Conservation (phyloP, 2,797 vertebrate genomes). For the Molossus alvarezi region DNA sequence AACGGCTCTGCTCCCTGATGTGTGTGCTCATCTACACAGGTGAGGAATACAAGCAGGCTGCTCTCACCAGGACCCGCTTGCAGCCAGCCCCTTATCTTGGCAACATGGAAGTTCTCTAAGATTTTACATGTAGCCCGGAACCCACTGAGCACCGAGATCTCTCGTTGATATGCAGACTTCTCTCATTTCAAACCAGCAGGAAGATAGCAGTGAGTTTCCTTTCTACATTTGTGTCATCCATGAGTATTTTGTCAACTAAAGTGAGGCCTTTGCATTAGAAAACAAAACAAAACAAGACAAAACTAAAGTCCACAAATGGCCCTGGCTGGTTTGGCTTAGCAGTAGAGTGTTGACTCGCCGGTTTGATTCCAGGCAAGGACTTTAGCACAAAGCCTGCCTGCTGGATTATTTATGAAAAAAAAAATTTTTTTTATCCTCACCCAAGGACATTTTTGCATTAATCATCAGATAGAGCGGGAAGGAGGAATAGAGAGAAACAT, state of each 20-base stretch:
- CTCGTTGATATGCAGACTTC: background rate
- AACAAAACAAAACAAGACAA: too few species aligned
- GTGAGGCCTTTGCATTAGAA: conserved; percentile 25
- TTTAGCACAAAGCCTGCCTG: background rate
- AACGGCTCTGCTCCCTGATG: conserved; percentile 92
- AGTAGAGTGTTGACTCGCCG: too few species aligned
- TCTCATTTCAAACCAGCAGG: background rate
- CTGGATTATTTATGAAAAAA: too few species aligned
- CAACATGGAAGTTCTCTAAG: background rate
- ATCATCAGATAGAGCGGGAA: too few species aligned
- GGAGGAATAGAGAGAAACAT: too few species aligned
- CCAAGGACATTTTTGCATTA: too few species aligned
- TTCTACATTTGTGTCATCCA: background rate
- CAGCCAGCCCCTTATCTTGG: background rate
- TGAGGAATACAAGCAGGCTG: too few species aligned
- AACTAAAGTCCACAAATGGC: background rate
- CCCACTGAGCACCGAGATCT: background rate
- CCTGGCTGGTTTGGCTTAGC: too few species aligned
- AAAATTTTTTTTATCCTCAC: too few species aligned
- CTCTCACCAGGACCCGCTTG: too few species aligned
- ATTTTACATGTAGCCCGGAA: background rate
- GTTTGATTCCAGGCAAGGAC: too few species aligned
- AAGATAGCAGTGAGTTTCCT: background rate
- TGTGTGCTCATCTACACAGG: conserved; percentile 95
- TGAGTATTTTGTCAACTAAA: background rate